These are phyloP conservation scores for Drosophila engyochracea DNA, from an alignment of 2,888 invertebrate species.

Conservation along the genomic window DNA sequence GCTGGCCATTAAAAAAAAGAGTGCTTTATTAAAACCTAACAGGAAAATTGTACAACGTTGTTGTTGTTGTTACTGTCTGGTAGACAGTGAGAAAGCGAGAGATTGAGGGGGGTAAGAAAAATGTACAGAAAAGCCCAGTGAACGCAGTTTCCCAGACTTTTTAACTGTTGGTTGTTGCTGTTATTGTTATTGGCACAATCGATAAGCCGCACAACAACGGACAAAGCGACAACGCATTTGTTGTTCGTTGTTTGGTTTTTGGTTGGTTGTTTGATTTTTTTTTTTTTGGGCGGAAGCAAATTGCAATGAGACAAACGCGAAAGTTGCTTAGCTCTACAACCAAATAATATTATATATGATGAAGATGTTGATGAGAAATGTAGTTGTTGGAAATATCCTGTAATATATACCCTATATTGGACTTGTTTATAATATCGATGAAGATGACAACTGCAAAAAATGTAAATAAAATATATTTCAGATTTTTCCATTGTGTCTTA, in stretches of 20 bases:
- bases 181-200: conserved; percentile 43
- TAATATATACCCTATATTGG: neutral
- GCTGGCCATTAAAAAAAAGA: conserved; percentile 68
- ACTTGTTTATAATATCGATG: neutral
- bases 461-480: neutral
- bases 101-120: conserved; percentile 7
- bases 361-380: neutral
- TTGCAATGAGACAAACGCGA: conserved; percentile 47
- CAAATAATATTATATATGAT: conserved; percentile 8
- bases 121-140: conserved; percentile 46
- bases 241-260: conserved; percentile 22
- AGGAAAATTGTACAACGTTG: conserved; percentile 52
- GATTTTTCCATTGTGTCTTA: neutral
- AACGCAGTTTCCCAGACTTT: conserved; percentile 62
- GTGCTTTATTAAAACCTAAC: conserved; percentile 65
- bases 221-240: conserved; percentile 42
- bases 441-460: neutral
- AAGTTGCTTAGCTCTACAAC: conserved; percentile 23
- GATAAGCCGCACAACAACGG: conserved; percentile 45
- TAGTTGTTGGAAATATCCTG: neutral
- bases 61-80: conserved; percentile 12
- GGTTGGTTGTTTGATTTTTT: neutral
- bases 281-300: conserved; percentile 57
- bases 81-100: neutral
- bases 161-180: conserved; percentile 19